Base-by-base conservation (phyloP, 2,113 vertebrate species). In the Thamnaconus septentrionalis region DNA sequence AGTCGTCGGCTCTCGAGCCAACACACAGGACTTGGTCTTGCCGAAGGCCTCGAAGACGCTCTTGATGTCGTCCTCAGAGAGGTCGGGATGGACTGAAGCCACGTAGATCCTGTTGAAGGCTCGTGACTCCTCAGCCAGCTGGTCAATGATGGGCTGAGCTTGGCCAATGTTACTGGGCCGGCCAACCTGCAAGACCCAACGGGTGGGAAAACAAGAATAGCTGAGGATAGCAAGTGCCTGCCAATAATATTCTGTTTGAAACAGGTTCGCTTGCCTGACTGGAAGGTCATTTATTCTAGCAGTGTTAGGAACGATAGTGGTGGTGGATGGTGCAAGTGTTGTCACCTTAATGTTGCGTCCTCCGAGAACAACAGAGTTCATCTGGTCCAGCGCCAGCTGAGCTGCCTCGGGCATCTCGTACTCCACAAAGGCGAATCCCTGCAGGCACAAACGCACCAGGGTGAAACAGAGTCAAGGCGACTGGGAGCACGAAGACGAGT, bases 351-450 rank as follows among this genome's bases (percentile, higher is more conserved):
- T 97, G 80, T 97, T 97, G 66, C 95, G 91, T 46, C 96, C 96
- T 4, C 96, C 96, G 4, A 98, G 81, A 90, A 98, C 94, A 45
- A 97, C 95, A 0, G 95, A 96, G 63, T 98, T 98, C 96, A 98
- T 98, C 93, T 97, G 95, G 62, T 98, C 96, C 85, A 98, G 82
- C 56, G 96, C 95, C 50, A 98, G 88, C 88, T 98, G 96, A 1
- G 96, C 96, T 0, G 96, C 96, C 76, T 98, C 96, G 0, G 96
- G 95, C 5, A 97, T 92, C 76, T 98, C 96, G 0, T 98, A 98
- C 11, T 98, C 96, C 84, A 98, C 96, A 69, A 98, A 98, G 11
- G 96, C 96, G 62, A 98, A 98, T n/a, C 96, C 96, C 95, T 98
- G 53, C 8, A 42, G 97, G 53, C 8, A 42, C 8, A 55, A 2